Base-by-base conservation (phyloP, 2,113 vertebrate species). In the Sialia sialis region DNA sequence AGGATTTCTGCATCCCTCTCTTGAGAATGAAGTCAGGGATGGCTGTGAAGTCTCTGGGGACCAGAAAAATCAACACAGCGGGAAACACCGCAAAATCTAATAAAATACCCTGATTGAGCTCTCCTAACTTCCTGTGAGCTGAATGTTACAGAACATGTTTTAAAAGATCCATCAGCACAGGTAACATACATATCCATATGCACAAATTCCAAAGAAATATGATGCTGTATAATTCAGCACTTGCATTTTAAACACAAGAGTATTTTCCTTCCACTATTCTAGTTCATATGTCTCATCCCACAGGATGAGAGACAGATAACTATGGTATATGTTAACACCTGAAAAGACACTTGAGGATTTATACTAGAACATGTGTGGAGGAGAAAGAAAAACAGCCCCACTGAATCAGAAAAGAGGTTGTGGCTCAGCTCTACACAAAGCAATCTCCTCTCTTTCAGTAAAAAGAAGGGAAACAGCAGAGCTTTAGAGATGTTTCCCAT, bases 151-250 rank as follows among this genome's bases (percentile, higher is more conserved):
- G 56, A 48, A 74, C 85, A 68, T 11, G 39, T 38, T 73, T 85
- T 6, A 51, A 72, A 84, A 16, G 23, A 44, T 51, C 5, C 20
- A 14, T 27, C 27, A 36, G 16, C 11, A 18, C 11, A 44, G 29
- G 25, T 11, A 34, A 10, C 0, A 5, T 21, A 17, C 7, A 13
- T 6, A 78, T 38, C 20, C 1, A 0, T 5, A 6, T 34, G 51
- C 55, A 44, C 16, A 17, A 48, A 32, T 52, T 84, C 32, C 1
- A 0, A 58, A 34, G 22, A 55, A 55, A 43, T 32, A 49, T 2
- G 7, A 54, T 41, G 38, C 41, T 7, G 3, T 44, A 34, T 16
- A 58, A 60, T 49, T 85, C 38, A 44, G 30, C 2, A 3, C 26
- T 38, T 18, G 4, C 20, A 29, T 49, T 83, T 66, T 44, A 73